phyloP scores from a whole-genome alignment of 2,888 invertebrate species.

The Pyralis farinalis region DNA sequence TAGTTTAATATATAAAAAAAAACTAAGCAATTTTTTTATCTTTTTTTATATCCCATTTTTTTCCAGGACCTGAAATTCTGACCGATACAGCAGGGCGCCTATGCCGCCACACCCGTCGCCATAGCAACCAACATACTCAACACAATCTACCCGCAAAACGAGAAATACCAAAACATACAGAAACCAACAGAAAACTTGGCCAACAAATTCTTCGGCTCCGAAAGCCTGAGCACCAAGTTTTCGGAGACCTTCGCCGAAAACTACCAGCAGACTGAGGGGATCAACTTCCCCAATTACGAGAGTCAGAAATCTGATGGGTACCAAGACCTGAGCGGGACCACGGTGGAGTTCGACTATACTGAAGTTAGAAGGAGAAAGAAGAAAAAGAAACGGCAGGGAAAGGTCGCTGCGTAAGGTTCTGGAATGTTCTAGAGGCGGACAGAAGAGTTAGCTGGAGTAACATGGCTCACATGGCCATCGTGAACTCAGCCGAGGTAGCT shows the following conservation, averaged over 20 bases:
- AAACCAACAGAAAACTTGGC: slow-evolving; percentile 30
- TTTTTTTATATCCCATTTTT: too few species aligned
- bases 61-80: slow-evolving; percentile 83
- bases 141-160: slow-evolving; percentile 60
- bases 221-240: slow-evolving; percentile 55
- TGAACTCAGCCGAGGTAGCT: too few species aligned
- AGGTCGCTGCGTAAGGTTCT: not conserved
- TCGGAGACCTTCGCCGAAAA: slow-evolving; percentile 60
- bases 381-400: slow-evolving; percentile 40
- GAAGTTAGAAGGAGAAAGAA: slow-evolving; percentile 46
- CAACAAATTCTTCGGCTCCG: slow-evolving; percentile 65
- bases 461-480: too few species aligned
- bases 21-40: too few species aligned
- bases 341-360: slow-evolving; percentile 41
- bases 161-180: slow-evolving; percentile 61
- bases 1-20: too few species aligned
- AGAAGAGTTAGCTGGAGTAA: too few species aligned
- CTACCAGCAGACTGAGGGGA: slow-evolving; percentile 59
- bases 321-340: slow-evolving; percentile 61
- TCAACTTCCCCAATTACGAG: slow-evolving; percentile 59
- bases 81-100: slow-evolving; percentile 70
- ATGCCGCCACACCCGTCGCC: slow-evolving; percentile 59
- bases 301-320: slow-evolving; percentile 51
- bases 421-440: too few species aligned
- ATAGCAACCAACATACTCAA: slow-evolving; percentile 66